Conservation (phyloP, 37 sponge, comb jelly and placozoan genomes). For the Haliclona indistincta region DNA sequence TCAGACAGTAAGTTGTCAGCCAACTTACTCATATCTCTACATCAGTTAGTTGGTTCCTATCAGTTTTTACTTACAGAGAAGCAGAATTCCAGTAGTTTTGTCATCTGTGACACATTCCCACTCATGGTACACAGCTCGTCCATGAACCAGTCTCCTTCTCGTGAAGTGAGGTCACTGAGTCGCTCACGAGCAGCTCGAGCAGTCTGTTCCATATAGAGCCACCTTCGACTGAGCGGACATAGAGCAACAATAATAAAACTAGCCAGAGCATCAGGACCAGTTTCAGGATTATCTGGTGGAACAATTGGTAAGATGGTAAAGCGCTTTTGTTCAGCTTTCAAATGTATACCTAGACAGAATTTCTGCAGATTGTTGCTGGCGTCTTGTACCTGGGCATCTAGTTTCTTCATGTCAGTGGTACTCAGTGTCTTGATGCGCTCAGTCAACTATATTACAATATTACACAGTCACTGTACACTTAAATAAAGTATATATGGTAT, state of each 20-base stretch:
- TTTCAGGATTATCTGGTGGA: constrained; percentile 28
- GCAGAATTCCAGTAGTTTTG: constrained; percentile 61
- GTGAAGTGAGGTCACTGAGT: constrained; percentile 79
- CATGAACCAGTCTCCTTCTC: constrained; percentile 96
- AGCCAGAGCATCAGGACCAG: constrained; percentile 60
- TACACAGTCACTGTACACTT: neutral
- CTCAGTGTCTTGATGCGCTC: constrained; percentile 62
- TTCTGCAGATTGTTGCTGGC: constrained; percentile 22
- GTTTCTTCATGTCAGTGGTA: constrained; percentile 30
- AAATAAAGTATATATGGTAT: neutral
- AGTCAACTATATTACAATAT: constrained; percentile 29
- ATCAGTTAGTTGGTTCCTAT: no score
- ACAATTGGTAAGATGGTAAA: neutral
- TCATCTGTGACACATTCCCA: constrained; percentile 86
- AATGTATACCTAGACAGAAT: constrained; percentile 70
- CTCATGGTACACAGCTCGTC: constrained; percentile 97
- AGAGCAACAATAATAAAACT: constrained; percentile 75
- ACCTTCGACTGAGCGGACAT: constrained; percentile 71
- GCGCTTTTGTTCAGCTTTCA: neutral
- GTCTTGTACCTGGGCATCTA: constrained; percentile 43
- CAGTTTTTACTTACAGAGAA: constrained; percentile 34
- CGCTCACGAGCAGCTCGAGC: constrained; percentile 76
- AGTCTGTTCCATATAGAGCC: constrained; percentile 90
- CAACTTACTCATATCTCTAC: no score
- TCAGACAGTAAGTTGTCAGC: no score